Conservation (phyloP, 2,888 invertebrate genomes). For the Coleophora flavipennella region DNA sequence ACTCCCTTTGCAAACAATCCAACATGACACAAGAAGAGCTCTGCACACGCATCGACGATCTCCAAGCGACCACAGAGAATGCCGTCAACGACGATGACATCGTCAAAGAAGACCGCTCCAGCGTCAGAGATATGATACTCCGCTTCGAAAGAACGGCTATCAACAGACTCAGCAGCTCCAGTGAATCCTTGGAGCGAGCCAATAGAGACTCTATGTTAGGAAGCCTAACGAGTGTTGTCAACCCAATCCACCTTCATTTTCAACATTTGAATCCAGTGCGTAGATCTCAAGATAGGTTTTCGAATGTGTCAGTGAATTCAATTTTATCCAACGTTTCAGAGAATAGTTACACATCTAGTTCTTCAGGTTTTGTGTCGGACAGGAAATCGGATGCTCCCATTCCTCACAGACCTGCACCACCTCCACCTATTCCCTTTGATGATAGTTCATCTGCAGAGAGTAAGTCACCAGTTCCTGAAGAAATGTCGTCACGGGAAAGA, state of each 20-base stretch:
- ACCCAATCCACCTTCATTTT: conserved; percentile 52
- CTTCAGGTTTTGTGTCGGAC: conserved; percentile 64
- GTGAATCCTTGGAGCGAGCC: conserved; percentile 48
- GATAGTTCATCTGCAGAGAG: conserved; percentile 41
- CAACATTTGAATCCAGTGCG: conserved; percentile 50
- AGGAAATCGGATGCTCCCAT: conserved; percentile 46
- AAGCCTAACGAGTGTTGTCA: conserved; percentile 55
- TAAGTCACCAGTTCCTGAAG: conserved; percentile 35
- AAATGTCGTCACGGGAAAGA: conserved; percentile 30
- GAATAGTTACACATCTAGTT: conserved; percentile 60
- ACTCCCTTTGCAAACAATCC: conserved; percentile 29
- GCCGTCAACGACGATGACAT: conserved; percentile 49
- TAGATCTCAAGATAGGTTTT: conserved; percentile 56
- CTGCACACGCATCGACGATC: conserved; percentile 39
- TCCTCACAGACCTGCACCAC: conserved; percentile 62
- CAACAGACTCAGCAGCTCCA: conserved; percentile 38
- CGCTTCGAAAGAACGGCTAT: conserved; percentile 54
- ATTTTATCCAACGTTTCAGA: conserved; percentile 62
- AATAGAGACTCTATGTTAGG: conserved; percentile 41
- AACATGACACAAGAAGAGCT: conserved; percentile 59
- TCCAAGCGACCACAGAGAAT: conserved; percentile 40
- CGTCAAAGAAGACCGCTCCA: conserved; percentile 46
- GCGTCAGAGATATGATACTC: conserved; percentile 59
- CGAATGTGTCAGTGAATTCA: conserved; percentile 65
- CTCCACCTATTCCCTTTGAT: conserved; percentile 53